These are phyloP conservation scores for Callinectes sapidus DNA, from an alignment of 2,888 invertebrate genomes.

Conservation along the genomic window DNA sequence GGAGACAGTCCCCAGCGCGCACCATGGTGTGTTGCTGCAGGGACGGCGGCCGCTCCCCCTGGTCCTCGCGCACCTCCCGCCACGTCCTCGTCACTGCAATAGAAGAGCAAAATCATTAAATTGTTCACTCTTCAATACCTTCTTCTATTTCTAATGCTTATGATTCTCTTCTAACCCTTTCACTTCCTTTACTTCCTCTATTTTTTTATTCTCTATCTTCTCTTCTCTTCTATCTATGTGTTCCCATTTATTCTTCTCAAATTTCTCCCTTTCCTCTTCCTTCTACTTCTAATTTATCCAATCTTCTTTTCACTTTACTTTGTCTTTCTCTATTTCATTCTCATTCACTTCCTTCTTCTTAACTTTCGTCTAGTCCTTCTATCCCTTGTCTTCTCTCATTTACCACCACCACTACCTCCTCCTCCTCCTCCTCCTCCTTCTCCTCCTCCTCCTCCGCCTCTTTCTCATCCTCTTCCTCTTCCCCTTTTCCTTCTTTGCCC, in stretches of 20 bases:
- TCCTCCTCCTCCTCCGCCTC: no score
- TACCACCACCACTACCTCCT: neutral
- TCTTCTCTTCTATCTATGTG: neutral
- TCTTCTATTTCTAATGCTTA: neutral
- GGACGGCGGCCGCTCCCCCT: constrained; percentile 83
- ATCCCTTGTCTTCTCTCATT: neutral
- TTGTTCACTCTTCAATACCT: neutral
- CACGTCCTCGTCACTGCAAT: constrained; percentile 84
- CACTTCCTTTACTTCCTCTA: neutral
- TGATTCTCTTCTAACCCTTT: neutral
- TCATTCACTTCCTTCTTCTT: neutral
- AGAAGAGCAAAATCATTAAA: neutral
- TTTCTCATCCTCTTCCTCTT: neutral
- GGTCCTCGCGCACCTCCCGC: constrained; percentile 82
- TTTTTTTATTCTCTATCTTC: neutral
- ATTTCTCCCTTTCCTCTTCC: neutral
- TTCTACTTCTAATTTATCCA: no score
- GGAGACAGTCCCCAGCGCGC: constrained; percentile 84
- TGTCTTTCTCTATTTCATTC: neutral
- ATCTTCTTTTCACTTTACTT: no score
- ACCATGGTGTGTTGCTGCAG: constrained; percentile 91
- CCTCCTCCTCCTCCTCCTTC: neutral
- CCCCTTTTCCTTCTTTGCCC: neutral
- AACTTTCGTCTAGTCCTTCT: no score
- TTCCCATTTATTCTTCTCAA: neutral